Evolutionary conservation across 2,113 vertebrate species (phyloP).

Genomic region (Anolis carolinensis): DNA sequence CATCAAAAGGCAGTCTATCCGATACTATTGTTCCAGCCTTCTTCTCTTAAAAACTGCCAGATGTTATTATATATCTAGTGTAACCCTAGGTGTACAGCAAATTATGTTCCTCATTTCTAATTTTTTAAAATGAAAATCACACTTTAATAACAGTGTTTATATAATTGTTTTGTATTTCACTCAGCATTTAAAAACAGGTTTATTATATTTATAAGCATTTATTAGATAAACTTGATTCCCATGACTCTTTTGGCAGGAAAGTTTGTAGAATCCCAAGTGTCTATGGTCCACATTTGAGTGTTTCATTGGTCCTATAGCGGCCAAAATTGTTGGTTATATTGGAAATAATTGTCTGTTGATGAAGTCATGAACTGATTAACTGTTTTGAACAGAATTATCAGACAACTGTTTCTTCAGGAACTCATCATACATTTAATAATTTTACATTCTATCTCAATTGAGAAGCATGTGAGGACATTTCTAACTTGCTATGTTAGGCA

Average conservation of each 20-base stretch:
- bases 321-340: not conserved
- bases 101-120: not conserved
- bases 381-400: not conserved
- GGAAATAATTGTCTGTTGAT: not conserved
- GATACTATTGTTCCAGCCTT: not conserved
- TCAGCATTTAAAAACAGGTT: not conserved
- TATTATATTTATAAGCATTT: no score
- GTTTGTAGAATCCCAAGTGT: not conserved
- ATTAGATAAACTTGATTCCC: not conserved
- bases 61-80: not conserved
- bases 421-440: no score
- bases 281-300: not conserved
- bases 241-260: not conserved
- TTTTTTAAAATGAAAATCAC: not conserved
- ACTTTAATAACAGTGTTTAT: not conserved
- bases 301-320: not conserved
- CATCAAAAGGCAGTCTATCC: not conserved
- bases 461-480: not conserved
- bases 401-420: not conserved
- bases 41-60: not conserved
- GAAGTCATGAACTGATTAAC: not conserved
- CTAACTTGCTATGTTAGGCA: not conserved
- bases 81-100: not conserved
- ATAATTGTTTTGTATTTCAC: not conserved
- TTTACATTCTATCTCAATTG: not conserved